Percentiles rank a stretch among this genome's conserved stretches.
Evolutionary conservation across 2,113 vertebrate species (phyloP).

Genomic region (Misgurnus mizolepis): DNA sequence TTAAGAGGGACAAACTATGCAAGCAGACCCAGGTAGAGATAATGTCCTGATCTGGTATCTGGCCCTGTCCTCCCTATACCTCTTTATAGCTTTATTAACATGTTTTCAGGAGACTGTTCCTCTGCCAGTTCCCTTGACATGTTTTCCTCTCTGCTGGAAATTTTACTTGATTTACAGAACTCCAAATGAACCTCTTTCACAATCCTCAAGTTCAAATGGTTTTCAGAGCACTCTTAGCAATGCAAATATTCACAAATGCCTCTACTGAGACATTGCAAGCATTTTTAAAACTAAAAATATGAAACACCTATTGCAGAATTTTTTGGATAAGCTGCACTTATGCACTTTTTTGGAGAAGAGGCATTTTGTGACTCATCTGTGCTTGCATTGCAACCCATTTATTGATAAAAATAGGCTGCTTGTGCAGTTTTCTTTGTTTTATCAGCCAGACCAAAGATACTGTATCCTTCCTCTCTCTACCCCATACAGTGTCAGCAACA

Average conservation of each 20-base stretch:
- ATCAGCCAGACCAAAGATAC: slow-evolving; percentile 53
- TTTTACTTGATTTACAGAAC: slow-evolving; percentile 51
- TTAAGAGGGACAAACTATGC: slow-evolving; percentile 11
- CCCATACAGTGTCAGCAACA: slow-evolving; percentile 37
- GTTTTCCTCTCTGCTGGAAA: slow-evolving; percentile 45
- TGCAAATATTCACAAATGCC: not conserved
- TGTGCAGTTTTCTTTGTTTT: slow-evolving; percentile 49
- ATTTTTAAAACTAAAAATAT: not conserved
- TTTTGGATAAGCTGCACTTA: not conserved
- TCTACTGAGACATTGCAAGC: too few species aligned
- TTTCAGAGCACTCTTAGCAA: not conserved
- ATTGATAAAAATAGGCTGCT: slow-evolving; percentile 41
- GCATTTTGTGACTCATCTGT: not conserved
- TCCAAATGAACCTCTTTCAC: slow-evolving; percentile 48
- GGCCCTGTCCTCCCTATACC: slow-evolving; percentile 35
- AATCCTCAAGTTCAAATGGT: slow-evolving; percentile 27
- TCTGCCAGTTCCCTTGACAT: slow-evolving; percentile 44
- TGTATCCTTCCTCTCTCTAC: slow-evolving; percentile 51
- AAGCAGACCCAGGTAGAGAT: slow-evolving; percentile 37
- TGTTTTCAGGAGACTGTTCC: not conserved
- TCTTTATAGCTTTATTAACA: slow-evolving; percentile 43
- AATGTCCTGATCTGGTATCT: not conserved
- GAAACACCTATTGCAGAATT: not conserved
- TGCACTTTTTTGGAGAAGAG: too few species aligned
- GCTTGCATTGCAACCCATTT: slow-evolving; percentile 40